Conservation (phyloP, 1,140 invertebrate species). For the Semibalanus balanoides region DNA sequence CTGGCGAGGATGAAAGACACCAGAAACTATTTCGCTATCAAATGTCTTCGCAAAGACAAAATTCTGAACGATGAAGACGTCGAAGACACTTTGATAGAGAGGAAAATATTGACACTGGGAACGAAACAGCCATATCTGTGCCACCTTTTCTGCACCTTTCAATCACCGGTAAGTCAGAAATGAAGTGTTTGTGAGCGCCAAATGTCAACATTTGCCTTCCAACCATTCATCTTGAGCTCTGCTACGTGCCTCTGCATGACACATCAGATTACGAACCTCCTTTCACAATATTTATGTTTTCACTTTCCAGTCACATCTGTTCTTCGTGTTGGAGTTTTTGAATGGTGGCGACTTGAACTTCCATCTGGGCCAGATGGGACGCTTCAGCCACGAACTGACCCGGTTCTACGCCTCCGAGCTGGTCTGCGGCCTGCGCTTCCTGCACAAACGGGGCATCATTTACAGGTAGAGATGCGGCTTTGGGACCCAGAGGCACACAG, state of each 20-base stretch:
- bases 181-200: too few species aligned
- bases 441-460: slow-evolving; percentile 85
- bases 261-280: too few species aligned
- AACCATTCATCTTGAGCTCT: too few species aligned
- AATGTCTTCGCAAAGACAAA: slow-evolving; percentile 95
- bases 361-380: slow-evolving; percentile 87
- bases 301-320: slow-evolving; percentile 57
- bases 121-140: slow-evolving; percentile 96
- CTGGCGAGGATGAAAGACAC: slow-evolving; percentile 53
- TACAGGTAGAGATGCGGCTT: slow-evolving; percentile 39
- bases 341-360: slow-evolving; percentile 99
- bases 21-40: slow-evolving; percentile 83
- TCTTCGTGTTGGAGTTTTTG: slow-evolving; percentile 99
- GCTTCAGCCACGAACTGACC: slow-evolving; percentile 77
- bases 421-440: slow-evolving; percentile 81
- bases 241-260: too few species aligned
- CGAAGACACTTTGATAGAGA: slow-evolving; percentile 94
- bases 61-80: slow-evolving; percentile 97
- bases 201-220: too few species aligned
- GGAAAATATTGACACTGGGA: slow-evolving; percentile 89
- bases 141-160: slow-evolving; percentile 95
- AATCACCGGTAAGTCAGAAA: slow-evolving; percentile 48
- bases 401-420: slow-evolving; percentile 95
- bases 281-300: background rate
- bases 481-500: too few species aligned